Conservation (phyloP, 2,797 vertebrate species). For the Chaunax sp. region DNA sequence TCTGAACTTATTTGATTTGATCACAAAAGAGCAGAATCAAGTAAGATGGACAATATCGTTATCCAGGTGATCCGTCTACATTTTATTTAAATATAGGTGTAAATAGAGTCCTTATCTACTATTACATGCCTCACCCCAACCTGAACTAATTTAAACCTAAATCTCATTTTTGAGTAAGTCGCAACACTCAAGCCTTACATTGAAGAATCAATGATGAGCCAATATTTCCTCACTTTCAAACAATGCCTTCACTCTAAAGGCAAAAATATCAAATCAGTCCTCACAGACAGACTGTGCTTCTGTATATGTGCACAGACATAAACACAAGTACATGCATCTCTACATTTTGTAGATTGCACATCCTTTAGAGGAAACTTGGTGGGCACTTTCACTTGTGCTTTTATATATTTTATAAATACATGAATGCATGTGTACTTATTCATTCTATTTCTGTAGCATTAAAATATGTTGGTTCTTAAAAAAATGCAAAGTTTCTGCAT, state of each 20-base stretch:
- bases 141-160: background rate
- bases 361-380: too few species aligned
- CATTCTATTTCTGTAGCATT: background rate
- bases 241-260: background rate
- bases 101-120: background rate
- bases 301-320: background rate
- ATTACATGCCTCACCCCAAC: too few species aligned
- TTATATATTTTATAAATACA: background rate
- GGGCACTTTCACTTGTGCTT: background rate
- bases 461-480: constrained; percentile 56
- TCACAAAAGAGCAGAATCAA: too few species aligned
- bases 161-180: background rate
- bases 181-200: background rate
- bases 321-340: background rate
- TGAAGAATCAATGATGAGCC: background rate
- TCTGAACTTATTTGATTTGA: too few species aligned
- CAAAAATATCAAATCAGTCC: background rate
- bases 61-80: background rate
- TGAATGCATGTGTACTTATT: background rate
- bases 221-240: too few species aligned
- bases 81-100: background rate
- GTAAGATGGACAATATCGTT: background rate
- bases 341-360: too few species aligned
- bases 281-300: background rate
- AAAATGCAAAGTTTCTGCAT: constrained; percentile 53